phyloP scores from a whole-genome alignment of 2,113 vertebrate genomes.

The Accipiter virgatus region DNA sequence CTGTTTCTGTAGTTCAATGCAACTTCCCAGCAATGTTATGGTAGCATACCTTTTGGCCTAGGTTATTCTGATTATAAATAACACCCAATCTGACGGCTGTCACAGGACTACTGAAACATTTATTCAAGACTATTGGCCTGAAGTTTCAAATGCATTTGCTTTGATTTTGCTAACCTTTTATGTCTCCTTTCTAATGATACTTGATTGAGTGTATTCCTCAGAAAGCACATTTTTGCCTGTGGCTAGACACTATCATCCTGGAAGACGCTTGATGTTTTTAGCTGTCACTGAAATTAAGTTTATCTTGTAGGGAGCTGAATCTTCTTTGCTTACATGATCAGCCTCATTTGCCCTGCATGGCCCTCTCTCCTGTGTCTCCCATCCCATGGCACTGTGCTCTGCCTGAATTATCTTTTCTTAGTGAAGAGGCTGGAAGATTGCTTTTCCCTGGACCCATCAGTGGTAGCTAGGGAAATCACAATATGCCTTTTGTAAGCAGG shows the following conservation, averaged over 20 bases:
- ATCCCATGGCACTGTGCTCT: neutral
- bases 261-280: neutral
- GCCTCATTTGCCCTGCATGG: neutral
- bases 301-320: neutral
- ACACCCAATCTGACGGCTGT: neutral
- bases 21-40: neutral
- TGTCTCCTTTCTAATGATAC: neutral
- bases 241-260: neutral
- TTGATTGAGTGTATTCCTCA: neutral
- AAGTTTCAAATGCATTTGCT: neutral
- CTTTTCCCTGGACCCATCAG: neutral
- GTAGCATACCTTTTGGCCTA: neutral
- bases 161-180: neutral
- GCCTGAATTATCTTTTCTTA: neutral
- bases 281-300: neutral
- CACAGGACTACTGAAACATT: neutral
- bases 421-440: neutral
- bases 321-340: accelerated
- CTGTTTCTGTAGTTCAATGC: neutral
- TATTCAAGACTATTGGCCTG: neutral
- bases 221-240: neutral
- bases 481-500: neutral
- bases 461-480: neutral
- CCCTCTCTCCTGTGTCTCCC: no score
- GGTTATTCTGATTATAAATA: neutral